Percentiles rank a stretch among this genome's conserved stretches.
phyloP scores from a whole-genome alignment of 1,140 invertebrate species.

The Caenorhabditis latens region DNA sequence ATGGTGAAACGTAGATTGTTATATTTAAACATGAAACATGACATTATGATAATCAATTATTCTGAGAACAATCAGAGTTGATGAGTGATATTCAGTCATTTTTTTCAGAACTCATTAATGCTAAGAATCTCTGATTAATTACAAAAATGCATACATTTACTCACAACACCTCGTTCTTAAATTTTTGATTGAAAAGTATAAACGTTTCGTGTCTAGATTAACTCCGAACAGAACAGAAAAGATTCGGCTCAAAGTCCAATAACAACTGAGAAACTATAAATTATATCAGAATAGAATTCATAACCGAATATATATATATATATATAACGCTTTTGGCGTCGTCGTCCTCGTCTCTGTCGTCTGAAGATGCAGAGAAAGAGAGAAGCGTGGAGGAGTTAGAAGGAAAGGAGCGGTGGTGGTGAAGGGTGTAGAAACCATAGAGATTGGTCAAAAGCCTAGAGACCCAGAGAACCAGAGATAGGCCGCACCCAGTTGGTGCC shows the following conservation, averaged over 20 bases:
- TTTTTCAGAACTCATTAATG: too few relatives aligned
- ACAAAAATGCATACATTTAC: too few relatives aligned
- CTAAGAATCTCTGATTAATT: too few relatives aligned
- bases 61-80: too few relatives aligned
- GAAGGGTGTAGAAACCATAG: conserved; percentile 25
- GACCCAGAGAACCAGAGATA: neutral
- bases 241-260: neutral
- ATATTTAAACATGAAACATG: too few relatives aligned
- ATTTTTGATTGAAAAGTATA: too few relatives aligned
- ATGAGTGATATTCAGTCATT: too few relatives aligned
- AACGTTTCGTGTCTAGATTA: too few relatives aligned
- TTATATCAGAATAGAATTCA: conserved; percentile 50
- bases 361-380: neutral
- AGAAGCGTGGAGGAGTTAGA: neutral
- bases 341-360: neutral
- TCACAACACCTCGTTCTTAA: too few relatives aligned
- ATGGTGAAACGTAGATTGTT: too few relatives aligned
- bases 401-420: neutral
- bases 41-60: too few relatives aligned
- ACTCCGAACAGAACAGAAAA: neutral
- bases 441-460: conserved; percentile 35
- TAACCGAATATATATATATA: neutral
- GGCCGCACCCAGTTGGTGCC: conserved; percentile 53
- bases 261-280: conserved; percentile 20
- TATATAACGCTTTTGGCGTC: neutral